A percentile compares a stretch with the other conserved stretches of the same genome.
Conservation (phyloP, 1,140 invertebrate species). For the Riptortus pedestris region DNA sequence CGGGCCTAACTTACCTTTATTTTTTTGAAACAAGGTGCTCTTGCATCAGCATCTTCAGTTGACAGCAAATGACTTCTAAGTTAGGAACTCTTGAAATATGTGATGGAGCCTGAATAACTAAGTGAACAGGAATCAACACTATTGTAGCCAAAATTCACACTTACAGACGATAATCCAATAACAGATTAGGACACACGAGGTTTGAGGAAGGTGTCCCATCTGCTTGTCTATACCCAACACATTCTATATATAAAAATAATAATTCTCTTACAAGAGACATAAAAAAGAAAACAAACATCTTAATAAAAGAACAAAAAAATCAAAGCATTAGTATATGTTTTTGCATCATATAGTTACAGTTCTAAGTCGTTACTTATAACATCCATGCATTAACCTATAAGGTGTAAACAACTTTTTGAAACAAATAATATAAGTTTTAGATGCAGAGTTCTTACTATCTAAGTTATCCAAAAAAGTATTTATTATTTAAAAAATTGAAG, state of each 20-base stretch:
- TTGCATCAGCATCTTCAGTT: background rate
- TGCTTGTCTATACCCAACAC: conserved; percentile 27
- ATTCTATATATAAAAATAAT: no score
- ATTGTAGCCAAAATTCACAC: background rate
- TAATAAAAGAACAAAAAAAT: conserved; percentile 16
- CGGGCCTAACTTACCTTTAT: conserved; percentile 23
- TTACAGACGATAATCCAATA: background rate
- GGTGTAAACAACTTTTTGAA: no score
- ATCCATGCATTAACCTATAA: no score
- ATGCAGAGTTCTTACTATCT: no score
- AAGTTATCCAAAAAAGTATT: no score
- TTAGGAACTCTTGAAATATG: background rate
- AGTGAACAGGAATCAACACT: background rate
- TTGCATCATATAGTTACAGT: no score
- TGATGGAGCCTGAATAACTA: background rate
- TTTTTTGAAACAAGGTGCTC: background rate
- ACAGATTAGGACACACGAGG: conserved; percentile 21
- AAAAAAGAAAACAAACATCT: conserved; percentile 20
- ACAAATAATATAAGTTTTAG: no score
- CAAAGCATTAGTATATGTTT: background rate
- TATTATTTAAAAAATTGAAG: no score
- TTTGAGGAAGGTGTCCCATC: conserved; percentile 34
- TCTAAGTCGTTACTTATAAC: no score
- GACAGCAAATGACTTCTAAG: background rate
- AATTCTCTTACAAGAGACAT: background rate